Base-by-base conservation (phyloP, 2,113 vertebrate species). In the Eleginops maclovinus region DNA sequence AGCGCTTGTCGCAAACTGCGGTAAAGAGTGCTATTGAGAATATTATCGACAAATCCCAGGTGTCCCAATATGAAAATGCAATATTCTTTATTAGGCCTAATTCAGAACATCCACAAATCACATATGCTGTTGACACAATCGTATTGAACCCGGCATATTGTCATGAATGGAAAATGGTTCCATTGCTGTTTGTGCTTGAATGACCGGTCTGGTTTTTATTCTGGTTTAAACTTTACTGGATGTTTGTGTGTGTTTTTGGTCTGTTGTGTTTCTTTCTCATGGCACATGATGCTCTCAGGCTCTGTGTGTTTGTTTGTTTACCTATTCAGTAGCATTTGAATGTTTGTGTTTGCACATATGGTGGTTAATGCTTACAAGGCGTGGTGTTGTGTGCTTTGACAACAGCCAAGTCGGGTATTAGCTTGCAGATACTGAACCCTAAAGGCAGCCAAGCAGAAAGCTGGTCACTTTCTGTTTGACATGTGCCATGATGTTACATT, bases 361-460 rank as follows among this genome's bases (percentile, higher is more conserved):
- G 62, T 62, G 79, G 82, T 68, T 80, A 72, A 55, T 26, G 2
- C 68, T 55, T n/a, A 17, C 11, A 47, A 50, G 59, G 53, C 63
- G 7, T 65, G 59, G 83, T 66, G 68, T 66, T 83, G 63, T 65
- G 64, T 24, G 50, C 17, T 53, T 82, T 36, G 12, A 61, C 49
- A 60, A 58, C 71, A 77, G 71, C 81, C 78, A 74, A 74, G 77
- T 43, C 51, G 12, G 16, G 51, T 60, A 28, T 89, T 83, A 19
- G 51, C 62, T 85, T 74, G 61, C 80, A 72, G 72, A 70, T 55
- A 62, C n/a, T 53, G 16, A 85, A 82, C 53, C 66, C 47, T 64
- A 61, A 76, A 71, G 66, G 41, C 50, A 72, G 76, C 64, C 68
- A 79, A 87, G 84, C 72, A 65, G 58, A 53, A 59, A 82, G 40